Base-by-base conservation (phyloP, 2,888 invertebrate genomes). In the Dioctria rufipes region DNA sequence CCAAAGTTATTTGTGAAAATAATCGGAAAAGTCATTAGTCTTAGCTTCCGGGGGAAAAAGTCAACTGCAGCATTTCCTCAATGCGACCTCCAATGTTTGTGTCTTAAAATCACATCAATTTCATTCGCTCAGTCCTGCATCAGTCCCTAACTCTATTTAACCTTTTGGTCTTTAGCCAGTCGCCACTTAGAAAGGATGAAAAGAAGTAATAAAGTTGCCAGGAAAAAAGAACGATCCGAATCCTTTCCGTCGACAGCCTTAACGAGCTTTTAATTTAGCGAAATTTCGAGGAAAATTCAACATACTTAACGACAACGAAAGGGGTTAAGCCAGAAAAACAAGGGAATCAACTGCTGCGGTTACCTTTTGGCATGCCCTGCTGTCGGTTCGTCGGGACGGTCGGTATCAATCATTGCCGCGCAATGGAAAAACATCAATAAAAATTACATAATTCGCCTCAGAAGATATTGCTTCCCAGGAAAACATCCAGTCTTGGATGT, bases 401-500 rank as follows among this genome's bases (percentile, higher is more conserved):
- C 67, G 69, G 77, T 51, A 81, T 81, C 78, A 81, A 81, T 81
- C 81, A 69, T 60, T 54, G 25, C 54, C 42, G 11, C 49, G 54
- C 25, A 51, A 40, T 60, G 71, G 67, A 65, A 73, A n/a, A 73
- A 80, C 80, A 79, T 81, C 81, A 81, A 81, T 81, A 81, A 81
- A 80, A 75, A 81, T 81, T 81, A 79, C 67, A 63, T 80, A 80
- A 69, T 42, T 69, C 69, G 78, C 60, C 78, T 69, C 43, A 9
- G 66, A 46, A 46, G 75, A 49, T 43, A 66, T 66, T 69, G 75
- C 66, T 13, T 51, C 73, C 67, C n/a, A 39, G 25, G 39, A 79
- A 65, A 63, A 78, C 71, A 6, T 73, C 69, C 25, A 25, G 25
- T 25, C 25, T 25, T 25, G 79, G 58, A 60, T 49, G 73, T 51